A percentile compares a stretch with the other conserved stretches of the same genome.
These are phyloP conservation scores for Myopa tessellatipennis DNA, from an alignment of 2,888 invertebrate species.

Conservation along the genomic window DNA sequence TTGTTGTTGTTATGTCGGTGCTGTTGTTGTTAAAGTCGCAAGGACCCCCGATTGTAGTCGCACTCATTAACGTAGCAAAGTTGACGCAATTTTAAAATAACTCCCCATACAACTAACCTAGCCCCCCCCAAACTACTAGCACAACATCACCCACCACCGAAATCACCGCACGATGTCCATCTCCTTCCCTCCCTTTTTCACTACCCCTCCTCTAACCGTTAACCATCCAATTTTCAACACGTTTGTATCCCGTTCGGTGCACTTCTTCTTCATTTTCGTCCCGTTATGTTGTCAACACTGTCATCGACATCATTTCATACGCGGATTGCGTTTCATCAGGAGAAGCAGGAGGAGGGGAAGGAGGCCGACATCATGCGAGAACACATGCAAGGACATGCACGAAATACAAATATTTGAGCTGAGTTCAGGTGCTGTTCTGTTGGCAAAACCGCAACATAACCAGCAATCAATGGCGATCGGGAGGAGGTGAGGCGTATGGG, in stretches of 20 bases:
- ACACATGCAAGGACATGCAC: slow-evolving; percentile 8
- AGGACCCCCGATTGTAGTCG: not conserved
- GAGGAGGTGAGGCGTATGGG: not conserved
- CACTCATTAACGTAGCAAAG: slow-evolving; percentile 15
- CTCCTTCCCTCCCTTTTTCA: not conserved
- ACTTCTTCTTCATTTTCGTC: not conserved
- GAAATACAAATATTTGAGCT: not conserved
- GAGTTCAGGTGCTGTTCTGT: slow-evolving; percentile 7
- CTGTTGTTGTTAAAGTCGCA: not conserved
- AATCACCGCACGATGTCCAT: not conserved
- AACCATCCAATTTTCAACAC: not conserved
- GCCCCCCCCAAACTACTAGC: not conserved
- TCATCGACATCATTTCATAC: slow-evolving; percentile 26
- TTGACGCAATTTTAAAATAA: not conserved
- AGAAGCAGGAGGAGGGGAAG: not conserved
- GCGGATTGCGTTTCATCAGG: not conserved
- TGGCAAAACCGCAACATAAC: slow-evolving; percentile 27
- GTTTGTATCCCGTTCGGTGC: too few relatives aligned
- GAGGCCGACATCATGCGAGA: not conserved
- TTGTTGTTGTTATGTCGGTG: not conserved
- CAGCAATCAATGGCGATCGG: not conserved
- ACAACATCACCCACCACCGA: not conserved
- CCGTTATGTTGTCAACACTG: slow-evolving; percentile 14
- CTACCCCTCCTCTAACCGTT: too few relatives aligned
- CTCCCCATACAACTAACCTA: not conserved